Evolutionary conservation across 2,888 invertebrate genomes (phyloP).

Genomic region (Drosophila merina): DNA sequence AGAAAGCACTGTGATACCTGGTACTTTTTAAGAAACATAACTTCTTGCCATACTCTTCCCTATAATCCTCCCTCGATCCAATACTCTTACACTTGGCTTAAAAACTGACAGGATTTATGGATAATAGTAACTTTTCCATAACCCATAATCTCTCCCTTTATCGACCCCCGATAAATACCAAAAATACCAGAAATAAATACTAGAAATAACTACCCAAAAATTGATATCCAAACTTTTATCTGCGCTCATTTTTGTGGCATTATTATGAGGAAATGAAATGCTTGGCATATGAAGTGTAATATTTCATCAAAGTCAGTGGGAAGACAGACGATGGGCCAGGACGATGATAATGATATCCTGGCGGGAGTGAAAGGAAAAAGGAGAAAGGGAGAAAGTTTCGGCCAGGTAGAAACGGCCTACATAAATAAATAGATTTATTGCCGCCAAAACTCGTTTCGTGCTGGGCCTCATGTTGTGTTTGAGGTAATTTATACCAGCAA

Average conservation of each 20-base stretch:
- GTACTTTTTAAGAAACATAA: too few species aligned
- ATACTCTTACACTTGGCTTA: too few species aligned
- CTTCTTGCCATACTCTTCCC: too few species aligned
- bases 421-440: conserved; percentile 52
- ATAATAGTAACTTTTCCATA: too few species aligned
- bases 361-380: not conserved
- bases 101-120: too few species aligned
- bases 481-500: conserved; percentile 38
- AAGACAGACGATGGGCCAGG: conserved; percentile 6
- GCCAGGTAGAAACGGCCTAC: conserved; percentile 44
- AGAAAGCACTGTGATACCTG: too few species aligned
- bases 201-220: not conserved
- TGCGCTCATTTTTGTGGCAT: conserved; percentile 28
- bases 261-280: conserved; percentile 73
- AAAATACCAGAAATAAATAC: not conserved
- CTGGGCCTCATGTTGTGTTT: not conserved
- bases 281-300: conserved; percentile 66
- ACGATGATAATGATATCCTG: conserved; percentile 6
- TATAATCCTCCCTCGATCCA: too few species aligned
- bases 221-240: conserved; percentile 56
- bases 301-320: conserved; percentile 60
- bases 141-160: too few species aligned
- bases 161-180: too few species aligned
- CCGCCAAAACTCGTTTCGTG: conserved; percentile 20
- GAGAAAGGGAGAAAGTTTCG: not conserved